phyloP scores from a whole-genome alignment of 2,797 vertebrate species.

The Gila robusta region DNA sequence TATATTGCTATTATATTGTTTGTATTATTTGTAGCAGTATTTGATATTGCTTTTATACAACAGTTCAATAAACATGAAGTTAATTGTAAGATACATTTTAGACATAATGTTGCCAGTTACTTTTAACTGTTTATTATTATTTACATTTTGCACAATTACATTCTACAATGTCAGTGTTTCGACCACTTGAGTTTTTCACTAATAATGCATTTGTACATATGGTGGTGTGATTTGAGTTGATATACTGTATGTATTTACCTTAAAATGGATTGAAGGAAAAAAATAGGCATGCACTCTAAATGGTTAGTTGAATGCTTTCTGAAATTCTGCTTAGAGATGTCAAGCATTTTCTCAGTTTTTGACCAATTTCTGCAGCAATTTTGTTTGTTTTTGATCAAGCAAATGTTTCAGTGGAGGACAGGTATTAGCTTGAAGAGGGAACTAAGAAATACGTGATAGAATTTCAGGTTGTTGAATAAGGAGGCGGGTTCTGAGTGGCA shows the following conservation, averaged over 20 bases:
- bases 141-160: neutral
- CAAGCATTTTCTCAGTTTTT: conserved; percentile 42
- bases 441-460: conserved; percentile 71
- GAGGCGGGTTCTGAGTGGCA: conserved; percentile 70
- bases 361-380: conserved; percentile 46
- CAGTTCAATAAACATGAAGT: neutral
- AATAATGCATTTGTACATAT: neutral
- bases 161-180: neutral
- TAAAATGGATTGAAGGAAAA: neutral
- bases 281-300: conserved; percentile 21
- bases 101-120: neutral
- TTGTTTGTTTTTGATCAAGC: conserved; percentile 64
- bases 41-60: neutral
- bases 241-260: neutral
- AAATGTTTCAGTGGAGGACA: conserved; percentile 77
- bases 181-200: neutral
- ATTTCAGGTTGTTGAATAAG: conserved; percentile 77
- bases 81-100: neutral
- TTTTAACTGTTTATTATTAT: neutral
- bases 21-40: neutral
- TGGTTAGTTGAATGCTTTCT: conserved; percentile 15
- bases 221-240: neutral
- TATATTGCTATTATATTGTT: too few relatives aligned
- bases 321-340: conserved; percentile 9
- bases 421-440: conserved; percentile 75